A percentile compares a stretch with the other conserved stretches of the same genome.
Conservation (phyloP, 30 jellyfish, hydroid and myxozoan genomes). For the Aurelia aurita complex sp. Pacific region DNA sequence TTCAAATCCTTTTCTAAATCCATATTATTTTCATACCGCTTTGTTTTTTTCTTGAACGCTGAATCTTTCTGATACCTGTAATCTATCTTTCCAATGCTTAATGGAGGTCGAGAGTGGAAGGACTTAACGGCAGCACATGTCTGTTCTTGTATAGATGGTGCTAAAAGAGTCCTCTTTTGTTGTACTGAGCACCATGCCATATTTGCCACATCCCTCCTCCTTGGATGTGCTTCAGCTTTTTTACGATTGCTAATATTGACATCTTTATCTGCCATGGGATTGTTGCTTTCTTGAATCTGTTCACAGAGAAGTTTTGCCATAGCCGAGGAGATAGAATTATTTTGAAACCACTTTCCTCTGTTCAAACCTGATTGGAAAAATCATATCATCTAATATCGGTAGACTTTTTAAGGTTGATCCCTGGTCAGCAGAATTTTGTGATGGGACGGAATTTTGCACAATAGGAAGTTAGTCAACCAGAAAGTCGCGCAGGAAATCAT, state of each 20-base stretch:
- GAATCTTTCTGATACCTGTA: background rate
- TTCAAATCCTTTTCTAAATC: background rate
- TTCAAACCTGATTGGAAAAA: background rate
- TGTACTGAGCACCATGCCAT: slow-evolving; percentile 1
- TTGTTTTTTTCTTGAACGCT: background rate
- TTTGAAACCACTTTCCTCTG: slow-evolving; percentile 32
- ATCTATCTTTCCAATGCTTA: background rate
- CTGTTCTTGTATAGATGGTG: background rate
- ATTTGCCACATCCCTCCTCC: background rate
- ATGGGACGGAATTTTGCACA: no score
- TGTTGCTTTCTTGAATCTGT: background rate
- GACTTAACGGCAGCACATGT: background rate
- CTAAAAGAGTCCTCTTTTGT: background rate
- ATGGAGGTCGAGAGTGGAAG: background rate
- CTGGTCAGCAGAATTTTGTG: no score
- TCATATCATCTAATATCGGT: no score
- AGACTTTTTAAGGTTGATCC: no score
- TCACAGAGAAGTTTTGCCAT: slow-evolving; percentile 40
- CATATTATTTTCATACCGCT: background rate
- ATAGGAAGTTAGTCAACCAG: no score
- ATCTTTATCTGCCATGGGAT: background rate
- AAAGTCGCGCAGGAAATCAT: no score
- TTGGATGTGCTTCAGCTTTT: background rate
- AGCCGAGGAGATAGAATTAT: slow-evolving; percentile 16
- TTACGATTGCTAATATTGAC: background rate